phyloP scores from a whole-genome alignment of 2,113 vertebrate species.

The Gobio gobio region DNA sequence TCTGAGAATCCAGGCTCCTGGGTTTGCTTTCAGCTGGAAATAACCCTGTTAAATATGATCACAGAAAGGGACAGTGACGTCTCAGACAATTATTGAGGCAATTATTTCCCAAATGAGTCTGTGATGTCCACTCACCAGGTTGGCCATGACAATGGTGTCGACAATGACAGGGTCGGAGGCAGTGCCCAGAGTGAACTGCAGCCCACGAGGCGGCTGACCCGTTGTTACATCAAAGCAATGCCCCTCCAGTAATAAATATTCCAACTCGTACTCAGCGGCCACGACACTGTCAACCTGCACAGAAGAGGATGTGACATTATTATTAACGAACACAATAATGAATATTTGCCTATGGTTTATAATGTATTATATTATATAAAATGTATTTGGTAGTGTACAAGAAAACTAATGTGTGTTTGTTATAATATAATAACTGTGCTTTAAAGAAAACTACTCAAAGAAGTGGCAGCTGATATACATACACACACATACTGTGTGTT shows the following conservation, averaged over 20 bases:
- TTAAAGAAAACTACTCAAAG: background rate
- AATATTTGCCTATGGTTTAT: background rate
- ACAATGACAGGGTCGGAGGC: slow-evolving; percentile 83
- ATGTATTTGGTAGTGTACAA: background rate
- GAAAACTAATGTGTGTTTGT: background rate
- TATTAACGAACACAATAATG: background rate
- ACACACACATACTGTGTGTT: no score
- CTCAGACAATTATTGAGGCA: background rate
- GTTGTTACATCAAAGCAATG: slow-evolving; percentile 98
- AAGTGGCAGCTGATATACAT: background rate
- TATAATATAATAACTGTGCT: background rate
- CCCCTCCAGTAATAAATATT: slow-evolving; percentile 92
- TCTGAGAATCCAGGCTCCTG: slow-evolving; percentile 92
- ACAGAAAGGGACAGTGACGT: background rate
- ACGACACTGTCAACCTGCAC: slow-evolving; percentile 89
- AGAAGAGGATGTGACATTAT: background rate
- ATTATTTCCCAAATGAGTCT: background rate
- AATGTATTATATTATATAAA: background rate
- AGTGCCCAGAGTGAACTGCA: slow-evolving; percentile 95
- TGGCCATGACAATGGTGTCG: slow-evolving; percentile 98
- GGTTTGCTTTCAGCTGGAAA: slow-evolving; percentile 97
- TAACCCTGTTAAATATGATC: slow-evolving; percentile 81
- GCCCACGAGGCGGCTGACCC: slow-evolving; percentile 92
- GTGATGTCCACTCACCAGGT: slow-evolving; percentile 78
- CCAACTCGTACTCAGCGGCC: slow-evolving; percentile 92